Evolutionary conservation across 2,797 vertebrate genomes (phyloP).

Genomic region (Crossoptilon crossoptilon): DNA sequence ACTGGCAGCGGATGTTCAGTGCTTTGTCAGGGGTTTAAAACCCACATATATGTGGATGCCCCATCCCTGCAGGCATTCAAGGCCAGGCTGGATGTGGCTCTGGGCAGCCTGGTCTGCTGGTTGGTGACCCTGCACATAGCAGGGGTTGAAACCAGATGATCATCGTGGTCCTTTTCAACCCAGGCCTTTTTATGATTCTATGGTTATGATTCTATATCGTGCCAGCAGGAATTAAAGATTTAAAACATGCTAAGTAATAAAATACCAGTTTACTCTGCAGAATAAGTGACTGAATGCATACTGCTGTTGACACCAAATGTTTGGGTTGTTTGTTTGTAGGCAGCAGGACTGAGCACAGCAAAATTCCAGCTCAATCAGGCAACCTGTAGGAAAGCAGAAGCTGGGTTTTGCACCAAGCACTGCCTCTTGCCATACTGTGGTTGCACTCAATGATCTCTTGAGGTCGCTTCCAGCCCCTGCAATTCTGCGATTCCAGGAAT

Average conservation of each 20-base stretch:
- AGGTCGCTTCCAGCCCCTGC: no score
- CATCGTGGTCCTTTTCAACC: no score
- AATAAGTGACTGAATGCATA: background rate
- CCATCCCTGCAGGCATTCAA: no score
- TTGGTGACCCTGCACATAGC: no score
- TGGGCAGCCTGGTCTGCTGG: no score
- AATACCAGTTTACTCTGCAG: background rate
- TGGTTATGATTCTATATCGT: no score
- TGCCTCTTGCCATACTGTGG: background rate
- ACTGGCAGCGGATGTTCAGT: background rate
- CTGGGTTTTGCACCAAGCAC: conserved; percentile 2
- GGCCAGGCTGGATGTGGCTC: no score
- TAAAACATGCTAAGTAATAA: background rate
- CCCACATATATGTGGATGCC: rapidly evolving
- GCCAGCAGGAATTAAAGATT: background rate
- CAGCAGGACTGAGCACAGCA: background rate
- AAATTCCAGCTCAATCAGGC: background rate
- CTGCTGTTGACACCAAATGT: background rate
- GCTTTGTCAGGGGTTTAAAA: background rate
- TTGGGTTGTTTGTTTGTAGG: background rate
- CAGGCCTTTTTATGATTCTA: no score
- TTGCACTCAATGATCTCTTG: no score
- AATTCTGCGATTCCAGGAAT: background rate
- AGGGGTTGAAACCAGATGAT: no score
- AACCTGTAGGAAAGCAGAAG: conserved; percentile 37